Percentiles rank a stretch among this genome's conserved stretches.
phyloP scores from a whole-genome alignment of 2,888 invertebrate species.

The Sclerodermus sp. region DNA sequence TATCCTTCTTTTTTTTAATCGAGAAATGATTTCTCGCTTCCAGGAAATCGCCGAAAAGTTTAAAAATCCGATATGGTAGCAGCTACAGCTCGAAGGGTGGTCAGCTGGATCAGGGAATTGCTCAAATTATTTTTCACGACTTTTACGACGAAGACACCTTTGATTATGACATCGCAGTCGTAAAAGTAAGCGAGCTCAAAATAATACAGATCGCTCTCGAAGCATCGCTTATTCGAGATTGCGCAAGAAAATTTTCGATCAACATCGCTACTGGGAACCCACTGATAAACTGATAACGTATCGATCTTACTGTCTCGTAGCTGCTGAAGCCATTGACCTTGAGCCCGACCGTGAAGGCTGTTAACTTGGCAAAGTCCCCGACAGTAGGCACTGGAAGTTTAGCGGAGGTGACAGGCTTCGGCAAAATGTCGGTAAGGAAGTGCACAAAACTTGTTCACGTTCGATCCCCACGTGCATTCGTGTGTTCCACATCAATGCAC shows the following conservation, averaged over 20 bases:
- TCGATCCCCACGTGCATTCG: neutral
- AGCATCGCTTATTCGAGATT: too few species aligned
- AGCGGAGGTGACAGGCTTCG: constrained; percentile 43
- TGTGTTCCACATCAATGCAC: constrained; percentile 4
- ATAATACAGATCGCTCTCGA: neutral
- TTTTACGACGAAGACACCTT: constrained; percentile 40
- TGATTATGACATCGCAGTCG: constrained; percentile 58
- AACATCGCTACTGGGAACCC: neutral
- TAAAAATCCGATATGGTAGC: constrained; percentile 36
- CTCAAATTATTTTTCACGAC: constrained; percentile 48
- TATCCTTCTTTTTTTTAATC: neutral
- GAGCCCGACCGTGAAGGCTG: constrained; percentile 2
- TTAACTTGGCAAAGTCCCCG: constrained; percentile 15
- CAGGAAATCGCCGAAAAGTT: neutral
- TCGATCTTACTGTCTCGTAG: constrained; percentile 6
- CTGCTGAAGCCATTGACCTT: constrained; percentile 8
- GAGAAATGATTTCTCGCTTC: neutral
- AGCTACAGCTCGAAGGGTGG: constrained; percentile 24
- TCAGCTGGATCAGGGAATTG: constrained; percentile 26
- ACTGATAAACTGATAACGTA: neutral
- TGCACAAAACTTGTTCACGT: neutral
- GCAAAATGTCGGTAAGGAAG: constrained; percentile 32
- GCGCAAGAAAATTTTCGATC: neutral
- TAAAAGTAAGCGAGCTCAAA: constrained; percentile 40
- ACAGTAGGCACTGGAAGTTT: constrained; percentile 2